Base-by-base conservation (phyloP, 2,888 invertebrate species). In the Anoplius nigerrimus region DNA sequence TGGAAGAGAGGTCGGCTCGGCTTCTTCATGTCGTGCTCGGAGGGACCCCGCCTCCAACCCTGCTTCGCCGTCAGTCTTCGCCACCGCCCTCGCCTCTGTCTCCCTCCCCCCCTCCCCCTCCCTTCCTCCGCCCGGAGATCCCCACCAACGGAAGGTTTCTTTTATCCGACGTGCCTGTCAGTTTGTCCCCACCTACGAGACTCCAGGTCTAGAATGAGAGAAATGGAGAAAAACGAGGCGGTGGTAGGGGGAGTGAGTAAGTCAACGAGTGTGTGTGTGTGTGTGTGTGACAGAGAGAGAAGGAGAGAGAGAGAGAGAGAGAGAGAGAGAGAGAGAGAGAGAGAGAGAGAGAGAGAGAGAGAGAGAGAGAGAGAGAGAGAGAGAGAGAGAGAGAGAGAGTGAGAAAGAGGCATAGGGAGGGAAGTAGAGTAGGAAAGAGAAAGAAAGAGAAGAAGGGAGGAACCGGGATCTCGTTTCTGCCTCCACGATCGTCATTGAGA, bases 121-220 rank as follows among this genome's bases (percentile, higher is more conserved):
- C 34, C 43, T 52, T 43, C 11, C 46, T 52, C 56, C 66, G 45
- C 56, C 55, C 62, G 24, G 56, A 55, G 24, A 6, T 13, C 55
- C 51, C 65, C 46, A 21, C 66, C 66, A 57, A 53, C 73, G 62
- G 74, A 74, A 66, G 69, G 78, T 80, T 82, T 82, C 80, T 79
- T 82, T 83, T 75, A 74, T 76, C 62, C 72, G 58, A 72, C 65
- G 62, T 51, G 65, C 65, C 76, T 77, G 75, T 80, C 81, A 73
- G 79, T 74, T 71, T 65, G 72, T 80, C 74, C 75, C 80, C 82
- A 79, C 80, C 83, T 75, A 77, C 78, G 70, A 54, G 34, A 59
- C 24, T 34, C 34, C 42, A 52, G 24, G 27, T n/a, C 5, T 54
- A 46, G 55, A 4, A 48, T 51, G 20, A 71, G 45, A 45, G 24